Conservation (phyloP, 2,113 vertebrate genomes). For the Calonectris borealis region DNA sequence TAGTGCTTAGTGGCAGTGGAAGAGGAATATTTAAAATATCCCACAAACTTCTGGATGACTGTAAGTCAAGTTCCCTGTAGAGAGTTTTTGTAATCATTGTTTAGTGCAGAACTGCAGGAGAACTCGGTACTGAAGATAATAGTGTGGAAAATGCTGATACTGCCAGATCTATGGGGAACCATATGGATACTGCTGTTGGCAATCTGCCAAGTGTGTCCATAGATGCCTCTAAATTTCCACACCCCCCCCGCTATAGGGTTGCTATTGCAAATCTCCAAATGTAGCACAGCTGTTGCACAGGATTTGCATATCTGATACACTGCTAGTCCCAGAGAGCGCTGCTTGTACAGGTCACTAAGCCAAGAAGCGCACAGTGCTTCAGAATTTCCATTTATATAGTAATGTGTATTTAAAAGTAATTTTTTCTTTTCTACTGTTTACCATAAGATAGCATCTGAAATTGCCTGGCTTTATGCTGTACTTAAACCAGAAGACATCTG, state of each 20-base stretch:
- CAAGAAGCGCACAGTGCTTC: background rate
- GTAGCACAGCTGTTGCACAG: background rate
- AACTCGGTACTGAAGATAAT: background rate
- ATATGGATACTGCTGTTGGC: background rate
- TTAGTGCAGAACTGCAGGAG: background rate
- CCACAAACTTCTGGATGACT: background rate
- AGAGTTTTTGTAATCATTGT: background rate
- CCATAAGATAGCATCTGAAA: background rate
- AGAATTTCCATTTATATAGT: background rate
- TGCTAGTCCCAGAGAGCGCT: accelerated
- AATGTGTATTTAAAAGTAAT: background rate
- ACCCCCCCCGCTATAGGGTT: background rate
- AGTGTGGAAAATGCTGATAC: background rate
- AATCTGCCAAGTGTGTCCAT: background rate
- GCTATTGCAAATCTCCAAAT: background rate
- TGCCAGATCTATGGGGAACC: background rate
- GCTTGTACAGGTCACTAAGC: background rate
- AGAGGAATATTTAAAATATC: background rate
- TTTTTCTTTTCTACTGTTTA: background rate
- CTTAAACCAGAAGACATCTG: slow-evolving; percentile 18
- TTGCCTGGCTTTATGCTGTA: slow-evolving; percentile 7
- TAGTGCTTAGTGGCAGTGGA: background rate
- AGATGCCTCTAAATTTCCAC: background rate
- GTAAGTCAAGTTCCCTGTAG: background rate
- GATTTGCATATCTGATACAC: background rate